Evolutionary conservation across 2,888 invertebrate genomes (phyloP).

Genomic region (Hybos culiciformis): DNA sequence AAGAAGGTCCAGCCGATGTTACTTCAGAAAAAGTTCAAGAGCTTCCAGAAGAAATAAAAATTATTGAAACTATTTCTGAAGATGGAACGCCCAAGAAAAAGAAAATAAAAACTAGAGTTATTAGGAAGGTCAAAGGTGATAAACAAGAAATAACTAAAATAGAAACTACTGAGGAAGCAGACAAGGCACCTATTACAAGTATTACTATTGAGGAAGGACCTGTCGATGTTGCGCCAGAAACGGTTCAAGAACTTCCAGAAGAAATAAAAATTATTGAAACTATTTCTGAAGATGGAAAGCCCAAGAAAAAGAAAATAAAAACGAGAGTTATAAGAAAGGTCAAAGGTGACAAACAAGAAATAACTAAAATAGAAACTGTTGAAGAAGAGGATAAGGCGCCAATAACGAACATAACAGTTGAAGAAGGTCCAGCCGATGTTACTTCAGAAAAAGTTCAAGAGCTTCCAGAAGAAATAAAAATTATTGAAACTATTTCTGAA

Average conservation of each 20-base stretch:
- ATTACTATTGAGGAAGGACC: slow-evolving; percentile 16
- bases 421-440: slow-evolving; percentile 15
- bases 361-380: slow-evolving; percentile 23
- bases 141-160: slow-evolving; percentile 25
- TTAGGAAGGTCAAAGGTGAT: slow-evolving; percentile 22
- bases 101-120: slow-evolving; percentile 26
- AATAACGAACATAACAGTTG: slow-evolving; percentile 19
- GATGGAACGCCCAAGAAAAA: slow-evolving; percentile 21
- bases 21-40: slow-evolving; percentile 17
- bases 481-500: slow-evolving; percentile 26
- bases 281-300: slow-evolving; percentile 25
- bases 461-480: slow-evolving; percentile 21
- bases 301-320: slow-evolving; percentile 7
- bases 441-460: slow-evolving; percentile 17
- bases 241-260: slow-evolving; percentile 28
- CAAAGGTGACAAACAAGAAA: slow-evolving; percentile 28
- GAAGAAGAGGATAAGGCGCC: slow-evolving; percentile 31
- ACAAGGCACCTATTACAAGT: slow-evolving; percentile 27
- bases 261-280: slow-evolving; percentile 22
- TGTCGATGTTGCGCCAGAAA: slow-evolving; percentile 15
- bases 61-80: slow-evolving; percentile 29
- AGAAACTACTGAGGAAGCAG: slow-evolving; percentile 31
- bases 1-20: slow-evolving; percentile 12
- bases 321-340: slow-evolving; percentile 13
- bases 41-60: slow-evolving; percentile 17